Evolutionary conservation across 1,140 invertebrate species (phyloP).

Genomic region (Protaetia brevitarsis): DNA sequence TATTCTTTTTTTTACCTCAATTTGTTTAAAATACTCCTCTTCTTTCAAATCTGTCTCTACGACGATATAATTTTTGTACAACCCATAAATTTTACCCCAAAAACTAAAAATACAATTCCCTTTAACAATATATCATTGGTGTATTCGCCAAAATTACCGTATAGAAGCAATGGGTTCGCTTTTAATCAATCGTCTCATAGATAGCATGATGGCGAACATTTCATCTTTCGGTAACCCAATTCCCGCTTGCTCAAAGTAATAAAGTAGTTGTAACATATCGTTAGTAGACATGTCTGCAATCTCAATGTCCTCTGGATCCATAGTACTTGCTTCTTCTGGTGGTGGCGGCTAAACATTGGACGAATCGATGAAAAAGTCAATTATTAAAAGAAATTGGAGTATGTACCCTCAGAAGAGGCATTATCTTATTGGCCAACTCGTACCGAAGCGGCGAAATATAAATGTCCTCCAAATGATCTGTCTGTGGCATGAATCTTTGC

Average conservation of each 20-base stretch:
- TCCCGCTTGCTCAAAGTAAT: conserved; percentile 57
- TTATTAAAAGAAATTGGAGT: not conserved
- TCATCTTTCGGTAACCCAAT: conserved; percentile 59
- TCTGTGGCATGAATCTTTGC: conserved; percentile 54
- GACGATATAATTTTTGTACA: conserved; percentile 73
- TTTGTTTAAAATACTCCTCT: conserved; percentile 53
- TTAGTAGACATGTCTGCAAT: conserved; percentile 45
- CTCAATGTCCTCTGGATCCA: conserved; percentile 52
- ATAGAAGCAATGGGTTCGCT: conserved; percentile 55
- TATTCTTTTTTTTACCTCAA: conserved; percentile 29
- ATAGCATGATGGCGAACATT: conserved; percentile 60
- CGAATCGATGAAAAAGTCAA: not conserved
- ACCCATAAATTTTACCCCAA: conserved; percentile 82
- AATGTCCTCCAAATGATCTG: conserved; percentile 56
- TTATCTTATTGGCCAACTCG: conserved; percentile 49
- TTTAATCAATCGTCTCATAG: conserved; percentile 57
- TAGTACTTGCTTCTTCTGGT: conserved; percentile 41
- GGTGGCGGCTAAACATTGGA: conserved; percentile 28
- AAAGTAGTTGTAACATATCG: conserved; percentile 53
- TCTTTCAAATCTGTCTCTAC: conserved; percentile 67
- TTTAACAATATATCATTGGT: conserved; percentile 46
- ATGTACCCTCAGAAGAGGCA: conserved; percentile 50
- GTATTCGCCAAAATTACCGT: conserved; percentile 23
- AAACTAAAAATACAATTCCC: conserved; percentile 49
- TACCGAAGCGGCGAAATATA: conserved; percentile 54